These are phyloP conservation scores for Lasioglossum marginatum DNA, from an alignment of 2,888 invertebrate genomes.

Conservation along the genomic window DNA sequence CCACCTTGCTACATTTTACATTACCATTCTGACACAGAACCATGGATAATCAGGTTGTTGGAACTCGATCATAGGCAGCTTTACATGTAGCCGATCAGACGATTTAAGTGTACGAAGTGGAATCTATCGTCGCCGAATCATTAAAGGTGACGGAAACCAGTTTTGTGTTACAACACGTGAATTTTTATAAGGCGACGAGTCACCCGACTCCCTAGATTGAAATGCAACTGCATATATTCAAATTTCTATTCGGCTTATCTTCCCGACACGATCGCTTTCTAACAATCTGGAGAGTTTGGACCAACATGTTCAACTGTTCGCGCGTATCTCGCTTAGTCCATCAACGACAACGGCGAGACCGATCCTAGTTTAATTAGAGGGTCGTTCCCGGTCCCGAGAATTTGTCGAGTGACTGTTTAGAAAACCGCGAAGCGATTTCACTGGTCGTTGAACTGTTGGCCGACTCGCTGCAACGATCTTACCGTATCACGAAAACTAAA, in stretches of 20 bases:
- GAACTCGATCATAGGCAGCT: background rate
- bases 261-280: background rate
- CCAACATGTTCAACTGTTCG: background rate
- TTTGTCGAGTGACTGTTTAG: background rate
- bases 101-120: too few species aligned
- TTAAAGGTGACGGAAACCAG: background rate
- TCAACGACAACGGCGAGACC: background rate
- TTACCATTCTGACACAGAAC: background rate
- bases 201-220: background rate
- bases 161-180: conserved; percentile 15
- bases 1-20: background rate
- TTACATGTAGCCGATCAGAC: background rate
- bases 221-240: background rate
- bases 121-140: background rate
- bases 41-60: background rate
- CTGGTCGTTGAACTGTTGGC: background rate
- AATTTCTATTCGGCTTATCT: background rate
- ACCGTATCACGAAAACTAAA: background rate
- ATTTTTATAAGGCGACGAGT: background rate
- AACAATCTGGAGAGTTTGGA: too few species aligned
- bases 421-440: background rate
- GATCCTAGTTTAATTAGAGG: background rate
- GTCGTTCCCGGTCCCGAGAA: background rate
- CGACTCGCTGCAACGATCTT: background rate
- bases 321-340: too few species aligned